Evolutionary conservation across 2,888 invertebrate genomes (phyloP).

Genomic region (Acleris cristana): DNA sequence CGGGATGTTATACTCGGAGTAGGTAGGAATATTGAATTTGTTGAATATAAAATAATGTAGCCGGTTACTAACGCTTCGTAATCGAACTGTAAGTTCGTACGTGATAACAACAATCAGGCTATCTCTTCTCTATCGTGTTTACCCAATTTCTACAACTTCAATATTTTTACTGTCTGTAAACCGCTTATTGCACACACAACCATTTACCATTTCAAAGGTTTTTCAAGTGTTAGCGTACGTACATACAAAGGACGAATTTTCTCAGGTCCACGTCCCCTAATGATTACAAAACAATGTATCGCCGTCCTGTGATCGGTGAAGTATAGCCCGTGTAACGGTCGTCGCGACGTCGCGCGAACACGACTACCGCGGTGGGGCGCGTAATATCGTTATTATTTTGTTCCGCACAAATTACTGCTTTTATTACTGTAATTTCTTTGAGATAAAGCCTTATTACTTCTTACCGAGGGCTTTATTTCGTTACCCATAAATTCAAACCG

Average conservation of each 20-base stretch:
- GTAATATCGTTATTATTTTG: conserved; percentile 32
- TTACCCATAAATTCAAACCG: conserved; percentile 9
- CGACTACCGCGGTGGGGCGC: conserved; percentile 12
- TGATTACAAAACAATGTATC: conserved; percentile 5
- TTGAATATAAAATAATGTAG: no score
- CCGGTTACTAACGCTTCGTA: no score
- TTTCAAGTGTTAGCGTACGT: no score
- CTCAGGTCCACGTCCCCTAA: not conserved
- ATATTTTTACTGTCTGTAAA: no score
- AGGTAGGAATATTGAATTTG: no score
- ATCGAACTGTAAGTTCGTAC: no score
- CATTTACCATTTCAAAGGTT: no score
- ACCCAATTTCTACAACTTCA: no score
- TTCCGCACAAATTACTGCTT: conserved; percentile 20
- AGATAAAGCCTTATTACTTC: conserved; percentile 12
- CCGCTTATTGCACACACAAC: no score
- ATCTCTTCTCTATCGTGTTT: no score
- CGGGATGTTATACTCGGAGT: no score
- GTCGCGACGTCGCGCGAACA: not conserved
- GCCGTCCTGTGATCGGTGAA: conserved; percentile 12
- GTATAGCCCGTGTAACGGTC: conserved; percentile 14
- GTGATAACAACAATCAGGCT: no score
- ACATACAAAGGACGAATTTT: not conserved
- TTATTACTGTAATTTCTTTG: conserved; percentile 11
- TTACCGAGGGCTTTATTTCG: conserved; percentile 13